A percentile compares a stretch with the other conserved stretches of the same genome.
phyloP scores from a whole-genome alignment of 2,888 invertebrate species.

The Crepidodera aurea region DNA sequence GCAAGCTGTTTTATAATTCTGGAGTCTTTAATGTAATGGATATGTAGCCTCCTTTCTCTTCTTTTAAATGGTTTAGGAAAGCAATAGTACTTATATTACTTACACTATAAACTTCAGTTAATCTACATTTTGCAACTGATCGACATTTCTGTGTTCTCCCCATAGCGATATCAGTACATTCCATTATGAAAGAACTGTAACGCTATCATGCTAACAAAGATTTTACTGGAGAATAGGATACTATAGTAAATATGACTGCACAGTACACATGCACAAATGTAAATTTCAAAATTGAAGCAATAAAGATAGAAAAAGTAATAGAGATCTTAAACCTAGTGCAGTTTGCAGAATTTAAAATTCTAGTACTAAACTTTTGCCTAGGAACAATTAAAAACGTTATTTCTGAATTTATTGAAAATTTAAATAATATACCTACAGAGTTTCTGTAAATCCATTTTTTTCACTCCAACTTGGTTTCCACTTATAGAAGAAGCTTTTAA shows the following conservation, averaged over 20 bases:
- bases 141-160: background rate
- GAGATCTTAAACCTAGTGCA: constrained; percentile 16
- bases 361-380: constrained; percentile 16
- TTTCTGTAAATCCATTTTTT: too few species aligned
- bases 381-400: background rate
- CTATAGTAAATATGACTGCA: constrained; percentile 7
- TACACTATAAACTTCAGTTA: too few species aligned
- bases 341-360: constrained; percentile 12
- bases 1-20: too few species aligned
- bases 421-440: too few species aligned
- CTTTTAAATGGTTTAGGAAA: too few species aligned
- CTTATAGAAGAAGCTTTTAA: too few species aligned
- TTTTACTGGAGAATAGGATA: background rate
- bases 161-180: background rate
- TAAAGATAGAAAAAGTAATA: constrained; percentile 9
- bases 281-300: constrained; percentile 17
- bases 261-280: constrained; percentile 18
- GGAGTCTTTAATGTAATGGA: too few species aligned
- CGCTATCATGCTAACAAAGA: constrained; percentile 17
- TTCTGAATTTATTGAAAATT: constrained; percentile 23
- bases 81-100: too few species aligned
- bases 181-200: background rate
- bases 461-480: too few species aligned
- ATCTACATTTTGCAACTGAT: background rate
- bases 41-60: too few species aligned